Conservation (phyloP, 2,888 invertebrate species). For the Drosophila rubida region DNA sequence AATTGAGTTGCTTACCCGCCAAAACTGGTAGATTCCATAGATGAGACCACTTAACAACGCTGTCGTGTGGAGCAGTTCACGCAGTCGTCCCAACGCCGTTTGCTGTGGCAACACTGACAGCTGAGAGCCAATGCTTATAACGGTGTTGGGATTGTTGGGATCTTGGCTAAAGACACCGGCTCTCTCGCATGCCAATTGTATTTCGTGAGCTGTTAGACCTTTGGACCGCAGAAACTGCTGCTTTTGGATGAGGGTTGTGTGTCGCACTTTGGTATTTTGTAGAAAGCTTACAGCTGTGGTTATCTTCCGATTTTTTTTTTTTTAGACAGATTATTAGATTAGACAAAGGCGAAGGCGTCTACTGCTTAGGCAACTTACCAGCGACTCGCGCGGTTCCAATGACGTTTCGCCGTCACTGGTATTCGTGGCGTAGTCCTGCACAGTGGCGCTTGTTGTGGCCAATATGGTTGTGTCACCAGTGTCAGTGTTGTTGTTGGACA, state of each 20-base stretch:
- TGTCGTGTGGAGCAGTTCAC: constrained; percentile 90
- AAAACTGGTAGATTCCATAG: constrained; percentile 92
- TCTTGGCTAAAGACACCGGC: constrained; percentile 85
- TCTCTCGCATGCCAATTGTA: constrained; percentile 90
- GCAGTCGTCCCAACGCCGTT: constrained; percentile 86
- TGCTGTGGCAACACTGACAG: constrained; percentile 72
- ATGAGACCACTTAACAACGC: constrained; percentile 91
- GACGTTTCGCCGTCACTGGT: constrained; percentile 7
- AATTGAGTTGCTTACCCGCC: constrained; percentile 87
- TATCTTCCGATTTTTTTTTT: constrained; percentile 86
- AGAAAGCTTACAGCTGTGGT: constrained; percentile 94
- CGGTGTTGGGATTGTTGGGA: constrained; percentile 80
- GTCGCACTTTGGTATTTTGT: constrained; percentile 92
- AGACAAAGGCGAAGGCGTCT: constrained; percentile 41
- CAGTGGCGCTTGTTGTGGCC: constrained; percentile 52
- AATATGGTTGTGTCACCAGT: constrained; percentile 82
- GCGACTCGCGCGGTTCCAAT: constrained; percentile 79
- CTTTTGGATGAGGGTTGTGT: constrained; percentile 91
- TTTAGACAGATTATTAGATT: constrained; percentile 64
- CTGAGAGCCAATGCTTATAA: constrained; percentile 83
- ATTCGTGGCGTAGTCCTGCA: constrained; percentile 54
- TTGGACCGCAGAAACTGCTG: constrained; percentile 91
- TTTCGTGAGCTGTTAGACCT: constrained; percentile 91
- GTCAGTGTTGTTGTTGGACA: constrained; percentile 82
- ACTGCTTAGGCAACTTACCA: constrained; percentile 70